These are phyloP conservation scores for Poecile atricapillus DNA, from an alignment of 2,113 vertebrate genomes.

Conservation along the genomic window DNA sequence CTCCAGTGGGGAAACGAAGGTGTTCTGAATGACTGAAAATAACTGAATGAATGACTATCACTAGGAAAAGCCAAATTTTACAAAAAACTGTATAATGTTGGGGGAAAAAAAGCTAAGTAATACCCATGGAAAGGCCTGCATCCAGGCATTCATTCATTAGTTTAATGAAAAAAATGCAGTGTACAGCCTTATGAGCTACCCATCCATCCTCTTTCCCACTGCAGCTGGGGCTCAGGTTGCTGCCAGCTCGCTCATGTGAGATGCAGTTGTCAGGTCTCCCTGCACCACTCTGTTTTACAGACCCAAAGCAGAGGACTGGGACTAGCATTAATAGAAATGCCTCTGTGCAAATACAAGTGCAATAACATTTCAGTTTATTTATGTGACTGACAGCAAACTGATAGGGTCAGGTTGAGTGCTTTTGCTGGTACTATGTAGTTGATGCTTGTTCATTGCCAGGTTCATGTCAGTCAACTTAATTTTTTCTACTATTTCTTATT, in stretches of 20 bases:
- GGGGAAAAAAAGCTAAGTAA: background rate
- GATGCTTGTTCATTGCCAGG: background rate
- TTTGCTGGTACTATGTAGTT: background rate
- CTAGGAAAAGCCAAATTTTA: background rate
- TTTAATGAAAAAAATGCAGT: background rate
- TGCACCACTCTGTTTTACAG: background rate
- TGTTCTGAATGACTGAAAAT: background rate
- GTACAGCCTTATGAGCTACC: background rate
- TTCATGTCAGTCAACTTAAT: background rate
- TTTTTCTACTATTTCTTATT: background rate
- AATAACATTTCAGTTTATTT: constrained; percentile 1
- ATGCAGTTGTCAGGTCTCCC: background rate
- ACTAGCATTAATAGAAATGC: background rate
- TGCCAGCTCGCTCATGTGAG: background rate
- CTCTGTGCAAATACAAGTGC: background rate
- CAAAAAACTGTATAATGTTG: background rate
- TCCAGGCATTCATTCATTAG: background rate
- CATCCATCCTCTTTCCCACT: background rate
- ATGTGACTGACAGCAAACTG: background rate
- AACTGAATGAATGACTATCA: background rate
- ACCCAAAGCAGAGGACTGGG: background rate
- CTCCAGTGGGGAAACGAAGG: background rate
- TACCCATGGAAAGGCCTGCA: background rate
- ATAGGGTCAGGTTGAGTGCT: background rate
- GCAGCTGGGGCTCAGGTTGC: background rate